Base-by-base conservation (phyloP, 2,113 vertebrate species). In the Eleginops maclovinus region DNA sequence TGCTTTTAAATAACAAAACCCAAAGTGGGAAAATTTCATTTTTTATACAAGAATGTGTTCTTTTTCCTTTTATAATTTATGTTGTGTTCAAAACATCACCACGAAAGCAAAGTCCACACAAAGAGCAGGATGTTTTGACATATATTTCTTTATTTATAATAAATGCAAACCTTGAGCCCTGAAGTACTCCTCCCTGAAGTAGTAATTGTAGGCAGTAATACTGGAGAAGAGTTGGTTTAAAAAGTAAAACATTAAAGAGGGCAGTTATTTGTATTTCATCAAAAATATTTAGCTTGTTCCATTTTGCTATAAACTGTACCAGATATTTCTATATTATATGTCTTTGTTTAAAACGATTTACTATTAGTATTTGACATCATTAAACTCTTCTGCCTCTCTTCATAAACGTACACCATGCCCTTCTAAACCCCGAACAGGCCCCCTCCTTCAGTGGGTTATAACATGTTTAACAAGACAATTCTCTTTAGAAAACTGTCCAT, bases 261-360 rank as follows among this genome's bases (percentile, higher is more conserved):
- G 56, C 43, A n/a, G 31, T 36, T 79, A 73, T 84, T 79, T 46
- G 58, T 51, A 55, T 77, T 83, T 68, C 47, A 46, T 90, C 82
- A 65, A 90, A 93, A 92, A 85, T 75, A 83, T 78, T 43, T 75
- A 87, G n/a, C n/a, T n/a, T 72, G 82, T 81, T 78, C 75, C 65
- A 92, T 88, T 85, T 89, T 5, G 7, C 31, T 7, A 91, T 92
- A 88, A 91, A 77, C 77, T 83, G 88, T 88, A 89, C 85, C 88
- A 78, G 47, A 68, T 82, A 28, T 66, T 54, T 84, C 15, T 65
- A 66, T 76, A 44, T 56, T 19, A 22, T 72, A 36, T 26, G 26
- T 70, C n/a, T 79, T 47, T 60, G 1, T 65, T 43, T 69, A 60
- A 60, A 60, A 63, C 59, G 70, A 82, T 84, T 85, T 44, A 72